Evolutionary conservation across 2,888 invertebrate genomes (phyloP), one percentile per base, ranked within the genome.

Genomic region (Mesochorus sp.): DNA sequence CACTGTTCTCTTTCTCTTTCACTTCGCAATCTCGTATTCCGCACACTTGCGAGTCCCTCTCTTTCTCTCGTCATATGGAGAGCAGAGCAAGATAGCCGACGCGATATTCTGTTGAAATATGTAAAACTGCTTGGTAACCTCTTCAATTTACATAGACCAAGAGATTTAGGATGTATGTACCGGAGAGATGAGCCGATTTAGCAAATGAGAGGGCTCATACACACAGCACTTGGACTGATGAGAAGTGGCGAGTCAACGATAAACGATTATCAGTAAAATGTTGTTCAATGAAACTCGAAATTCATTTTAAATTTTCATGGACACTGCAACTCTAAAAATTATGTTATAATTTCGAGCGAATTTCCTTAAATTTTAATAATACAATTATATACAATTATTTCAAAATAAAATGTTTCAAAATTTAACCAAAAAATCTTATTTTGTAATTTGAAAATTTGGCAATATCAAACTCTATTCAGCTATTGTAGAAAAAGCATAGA

Each of bases 101-200:
- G 59, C n/a, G n/a, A n/a, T n/a, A 79, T 75, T 79, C 87, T 88
- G 89, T 89, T 90, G 90, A 89, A 90, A 90, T 91, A 91, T 91
- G 90, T 91, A 91, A 91, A 91, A 90, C 84, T 75, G 44, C 89
- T 86, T 85, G 59, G 87, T 90, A 89, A 90, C 89, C 90, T 90
- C 90, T 90, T 89, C 86, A 88, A 90, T 91, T 90, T 91, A 90
- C 90, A 90, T 89, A 88, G 88, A 72, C 83, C 81, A 79, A 83
- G 80, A 67, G 81, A 81, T 82, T 80, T 80, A 37, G 37, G 47
- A 14, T 49, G 53, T 24, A 62, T 53, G 31, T 44, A 44, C 55
- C 19, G 12, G 21, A 12, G 42, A 51, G 57, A 67, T 66, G 14
- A 17, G 44, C 55, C 39, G n/a, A 3, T 39, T 31, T 42, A 12